Percentiles rank a stretch among this genome's conserved stretches.
phyloP scores from a whole-genome alignment of 2,113 vertebrate species.

The Macrotus californicus region DNA sequence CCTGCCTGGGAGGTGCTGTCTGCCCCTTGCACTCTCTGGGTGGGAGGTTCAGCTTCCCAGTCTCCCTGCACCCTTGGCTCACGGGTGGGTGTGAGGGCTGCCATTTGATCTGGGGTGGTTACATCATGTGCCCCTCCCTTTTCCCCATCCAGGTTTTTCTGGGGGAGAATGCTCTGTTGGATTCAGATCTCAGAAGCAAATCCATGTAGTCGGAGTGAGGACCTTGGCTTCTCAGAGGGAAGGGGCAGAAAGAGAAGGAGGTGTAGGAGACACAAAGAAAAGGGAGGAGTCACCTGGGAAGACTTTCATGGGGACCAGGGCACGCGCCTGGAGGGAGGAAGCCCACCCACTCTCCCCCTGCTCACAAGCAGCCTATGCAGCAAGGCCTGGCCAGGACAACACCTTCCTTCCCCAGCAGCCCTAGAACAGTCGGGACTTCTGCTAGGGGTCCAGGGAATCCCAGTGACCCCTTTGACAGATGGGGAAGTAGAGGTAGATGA shows the following conservation, averaged over 20 bases:
- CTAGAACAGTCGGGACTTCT: background rate
- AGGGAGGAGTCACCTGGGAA: background rate
- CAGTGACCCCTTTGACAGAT: background rate
- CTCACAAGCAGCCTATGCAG: background rate
- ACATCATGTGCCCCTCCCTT: accelerated
- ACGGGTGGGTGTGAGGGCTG: accelerated
- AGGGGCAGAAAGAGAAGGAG: background rate
- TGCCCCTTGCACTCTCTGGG: background rate
- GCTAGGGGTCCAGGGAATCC: background rate
- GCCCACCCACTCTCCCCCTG: background rate
- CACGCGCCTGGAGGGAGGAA: background rate
- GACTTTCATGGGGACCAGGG: background rate
- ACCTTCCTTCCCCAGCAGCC: background rate
- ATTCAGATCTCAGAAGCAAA: background rate
- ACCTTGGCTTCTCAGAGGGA: background rate
- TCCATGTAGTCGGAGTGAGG: background rate
- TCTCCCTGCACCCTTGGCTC: background rate
- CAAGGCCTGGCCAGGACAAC: background rate
- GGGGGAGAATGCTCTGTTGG: background rate
- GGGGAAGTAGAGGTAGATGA: background rate
- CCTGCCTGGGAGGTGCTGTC: background rate
- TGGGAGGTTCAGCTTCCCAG: background rate
- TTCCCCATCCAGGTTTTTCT: background rate
- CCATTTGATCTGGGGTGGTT: background rate
- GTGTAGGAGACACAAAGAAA: background rate